A percentile compares a stretch with the other conserved stretches of the same genome.
phyloP scores from a whole-genome alignment of 2,888 invertebrate species.

The Lochmaea capreae region DNA sequence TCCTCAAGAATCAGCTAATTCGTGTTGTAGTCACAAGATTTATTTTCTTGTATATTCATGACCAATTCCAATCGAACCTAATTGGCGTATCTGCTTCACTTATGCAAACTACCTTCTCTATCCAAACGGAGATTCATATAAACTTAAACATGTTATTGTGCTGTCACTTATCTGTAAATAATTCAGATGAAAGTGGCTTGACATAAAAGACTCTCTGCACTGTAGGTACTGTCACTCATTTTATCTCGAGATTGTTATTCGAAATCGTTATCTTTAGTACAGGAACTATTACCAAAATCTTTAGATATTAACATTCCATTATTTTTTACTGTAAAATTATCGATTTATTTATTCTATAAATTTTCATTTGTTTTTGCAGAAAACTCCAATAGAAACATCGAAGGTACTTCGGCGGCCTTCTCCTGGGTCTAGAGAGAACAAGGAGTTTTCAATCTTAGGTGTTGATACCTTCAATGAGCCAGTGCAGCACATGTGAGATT shows the following conservation, averaged over 20 bases:
- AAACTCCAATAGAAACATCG: too few species aligned
- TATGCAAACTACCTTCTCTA: background rate
- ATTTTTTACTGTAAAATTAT: too few species aligned
- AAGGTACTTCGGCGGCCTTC: too few species aligned
- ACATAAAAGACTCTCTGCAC: constrained; percentile 21
- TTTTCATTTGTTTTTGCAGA: too few species aligned
- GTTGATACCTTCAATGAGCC: too few species aligned
- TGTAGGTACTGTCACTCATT: constrained; percentile 30
- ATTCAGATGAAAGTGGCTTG: constrained; percentile 27
- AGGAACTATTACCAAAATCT: background rate
- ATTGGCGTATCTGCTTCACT: constrained; percentile 5
- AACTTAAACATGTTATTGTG: constrained; percentile 15
- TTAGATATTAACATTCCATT: too few species aligned
- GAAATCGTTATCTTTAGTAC: background rate
- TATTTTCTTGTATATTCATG: background rate
- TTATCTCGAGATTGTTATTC: constrained; percentile 16
- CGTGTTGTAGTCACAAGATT: background rate
- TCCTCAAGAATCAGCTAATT: background rate
- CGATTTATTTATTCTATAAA: too few species aligned
- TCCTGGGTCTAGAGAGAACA: too few species aligned
- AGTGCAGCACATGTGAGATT: too few species aligned
- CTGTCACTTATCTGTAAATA: constrained; percentile 18
- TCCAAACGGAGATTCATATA: constrained; percentile 12
- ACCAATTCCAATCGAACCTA: constrained; percentile 3
- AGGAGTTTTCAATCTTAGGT: too few species aligned